These are phyloP conservation scores for Sebastes goodei DNA, from an alignment of 2,797 vertebrate genomes.

Conservation along the genomic window DNA sequence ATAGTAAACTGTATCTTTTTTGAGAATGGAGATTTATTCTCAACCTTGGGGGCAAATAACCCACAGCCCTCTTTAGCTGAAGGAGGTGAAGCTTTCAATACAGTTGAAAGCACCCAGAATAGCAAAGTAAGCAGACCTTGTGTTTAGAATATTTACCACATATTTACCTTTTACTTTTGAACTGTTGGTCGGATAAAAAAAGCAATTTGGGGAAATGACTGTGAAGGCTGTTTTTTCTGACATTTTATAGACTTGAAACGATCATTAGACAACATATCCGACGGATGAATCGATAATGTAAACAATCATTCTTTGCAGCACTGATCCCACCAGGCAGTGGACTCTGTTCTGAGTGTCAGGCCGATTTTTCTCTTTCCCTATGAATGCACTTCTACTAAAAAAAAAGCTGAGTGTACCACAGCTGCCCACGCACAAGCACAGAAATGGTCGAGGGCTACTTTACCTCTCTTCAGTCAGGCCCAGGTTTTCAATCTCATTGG, in stretches of 20 bases:
- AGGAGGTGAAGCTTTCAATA: not conserved
- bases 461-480: constrained; percentile 96
- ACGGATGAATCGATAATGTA: not conserved
- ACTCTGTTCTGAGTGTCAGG: not conserved
- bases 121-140: not conserved
- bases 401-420: constrained; percentile 8
- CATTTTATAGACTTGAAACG: not conserved
- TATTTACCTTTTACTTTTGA: not conserved
- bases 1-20: not conserved
- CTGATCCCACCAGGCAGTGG: not conserved
- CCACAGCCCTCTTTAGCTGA: not conserved
- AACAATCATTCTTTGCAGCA: not conserved
- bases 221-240: not conserved
- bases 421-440: constrained; percentile 16
- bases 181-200: not conserved
- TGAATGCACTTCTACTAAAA: constrained; percentile 17
- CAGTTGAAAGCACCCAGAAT: not conserved
- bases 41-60: not conserved
- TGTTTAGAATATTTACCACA: not conserved
- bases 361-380: not conserved
- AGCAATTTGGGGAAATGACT: not conserved
- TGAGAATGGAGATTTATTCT: not conserved
- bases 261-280: not conserved
- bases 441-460: constrained; percentile 50
- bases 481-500: constrained; percentile 95